Base-by-base conservation (phyloP, 2,888 invertebrate genomes). In the Bibio marci region DNA sequence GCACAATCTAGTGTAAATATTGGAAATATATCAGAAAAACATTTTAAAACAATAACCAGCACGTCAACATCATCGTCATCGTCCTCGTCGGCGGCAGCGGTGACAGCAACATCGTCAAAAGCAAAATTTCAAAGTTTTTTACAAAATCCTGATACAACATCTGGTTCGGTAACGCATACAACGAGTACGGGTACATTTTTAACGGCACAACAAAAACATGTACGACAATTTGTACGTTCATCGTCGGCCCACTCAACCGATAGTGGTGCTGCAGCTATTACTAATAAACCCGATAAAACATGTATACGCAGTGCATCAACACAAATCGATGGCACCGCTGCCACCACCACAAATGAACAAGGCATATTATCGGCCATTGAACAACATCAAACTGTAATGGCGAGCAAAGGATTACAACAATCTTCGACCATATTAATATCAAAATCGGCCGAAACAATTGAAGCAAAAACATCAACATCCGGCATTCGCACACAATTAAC, bases 371-470 rank as follows among this genome's bases (percentile, higher is more conserved):
- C 46, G 32, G 11, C 17, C 14, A 19, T 11, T 14, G 14, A 11
- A 12, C 33, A 43, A 14, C 39, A 46, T 10, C 6, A 44, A 45
- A 51, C 49, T 41, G 50, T 49, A 10, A 14, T 30, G 15, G 22
- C 17, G 3, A 58, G 57, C 37, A 44, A 54, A 37, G 59, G 59
- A 5, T 45, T 59, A 33, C 60, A 61, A 46, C 61, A 61, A 38
- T 55, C 60, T 37, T 56, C 61, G 2, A 56, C 61, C 35, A 59
- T 61, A 22, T 47, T 62, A 35, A 62, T 62, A 40, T 62, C 62
- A 31, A 62, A 62, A 41, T 61, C 62, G 30, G 62, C 62, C 3
- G 62, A 62, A 46, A 58, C 62, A 12, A 59, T 62, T 43, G 62
- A 62, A 40, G 30, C 43, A 11, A 45, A 46, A 38, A 14, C 15